Evolutionary conservation across 2,797 vertebrate genomes (phyloP), one percentile per base, ranked within the genome.

Genomic region (Lepilemur ruficaudatus): DNA sequence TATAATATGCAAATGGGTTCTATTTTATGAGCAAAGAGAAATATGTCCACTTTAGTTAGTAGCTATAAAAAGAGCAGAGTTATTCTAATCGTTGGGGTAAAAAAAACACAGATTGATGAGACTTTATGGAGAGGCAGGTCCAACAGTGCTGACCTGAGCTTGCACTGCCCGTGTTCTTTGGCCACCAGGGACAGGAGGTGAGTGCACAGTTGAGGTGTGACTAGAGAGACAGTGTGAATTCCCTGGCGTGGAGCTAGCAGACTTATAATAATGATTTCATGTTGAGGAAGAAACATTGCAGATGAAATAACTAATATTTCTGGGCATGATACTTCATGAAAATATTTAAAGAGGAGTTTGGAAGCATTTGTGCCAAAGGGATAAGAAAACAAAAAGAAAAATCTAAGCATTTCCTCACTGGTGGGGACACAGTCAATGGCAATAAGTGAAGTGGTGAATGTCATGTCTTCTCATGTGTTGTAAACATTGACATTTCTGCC

Each of bases 211-310:
- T 30, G 15, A 22, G 17, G 30, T 63, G 61, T 23, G 1, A 7
- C 13, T 7, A 25, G 38, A 32, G 9, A 46, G 48, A 67, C 3
- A 20, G 14, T 30, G 3, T 0, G 5, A 7, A 18, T 15, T 32
- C 41, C 22, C 15, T 25, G 48, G 11, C 22, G 9, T 11, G 30
- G 25, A 22, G 3, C 12, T 8, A 1, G 30, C 46, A 41, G 3
- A 48, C 3, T 72, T 70, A n/a, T 1, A 70, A 35, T 7, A 28
- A 76, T 55, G 17, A 76, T 7, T 52, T 50, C 20, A 18, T 57
- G 17, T 9, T 41, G 28, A 80, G 32, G 35, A 76, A 75, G 22
- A 61, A 48, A 75, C 18, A 23, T 17, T 28, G 35, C 4, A 43
- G 7, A 32, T 79, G 23, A 41, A 75, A n/a, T 38, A 48, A 13